Base-by-base conservation (phyloP, 1,140 invertebrate species). In the Papilio helenus region DNA sequence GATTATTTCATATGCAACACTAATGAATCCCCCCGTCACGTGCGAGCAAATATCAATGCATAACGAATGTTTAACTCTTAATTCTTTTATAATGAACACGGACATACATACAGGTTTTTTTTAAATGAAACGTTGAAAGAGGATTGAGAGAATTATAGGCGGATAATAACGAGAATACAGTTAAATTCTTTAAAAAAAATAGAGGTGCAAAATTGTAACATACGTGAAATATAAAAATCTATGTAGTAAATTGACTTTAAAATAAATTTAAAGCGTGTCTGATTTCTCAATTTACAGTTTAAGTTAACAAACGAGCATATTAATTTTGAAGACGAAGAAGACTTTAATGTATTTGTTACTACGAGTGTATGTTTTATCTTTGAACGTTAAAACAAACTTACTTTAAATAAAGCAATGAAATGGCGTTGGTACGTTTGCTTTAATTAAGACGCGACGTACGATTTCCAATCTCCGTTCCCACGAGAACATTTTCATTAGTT, bases 391-490 rank as follows among this genome's bases (percentile, higher is more conserved):
- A 61, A 61, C 23, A 61, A 61, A 26, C 58, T 20, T 9, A 58
- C n/a, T n/a, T 58, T 58, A 23, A 58, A 58, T 58, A 58, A 58
- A 58, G n/a, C 58, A 26, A 61, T 23, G 58, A 61, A 23, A 61
- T 61, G 9, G 58, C 58, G 20, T 61, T 61, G 20, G 12, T 26
- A 61, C 58, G 58, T 61, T 61, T 61, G 58, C 58, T 61, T 61
- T 61, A 61, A 61, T 61, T 61, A 61, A 61, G 58, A 61, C 58
- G 8, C 55, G 58, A 61, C 58, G 58, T 61, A 18, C 58, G 58
- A 61, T 61, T 61, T 61, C 23, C 58, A 61, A 61, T 61, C 58
- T 61, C 20, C 58, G 58, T 61, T 61, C 58, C 58, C 20, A 26
- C 2, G 58, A 26, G 58, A 61, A 61, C 58, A 61, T 61, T 61